These are phyloP conservation scores for Sterna hirundo DNA, from an alignment of 2,113 vertebrate genomes.

Conservation along the genomic window DNA sequence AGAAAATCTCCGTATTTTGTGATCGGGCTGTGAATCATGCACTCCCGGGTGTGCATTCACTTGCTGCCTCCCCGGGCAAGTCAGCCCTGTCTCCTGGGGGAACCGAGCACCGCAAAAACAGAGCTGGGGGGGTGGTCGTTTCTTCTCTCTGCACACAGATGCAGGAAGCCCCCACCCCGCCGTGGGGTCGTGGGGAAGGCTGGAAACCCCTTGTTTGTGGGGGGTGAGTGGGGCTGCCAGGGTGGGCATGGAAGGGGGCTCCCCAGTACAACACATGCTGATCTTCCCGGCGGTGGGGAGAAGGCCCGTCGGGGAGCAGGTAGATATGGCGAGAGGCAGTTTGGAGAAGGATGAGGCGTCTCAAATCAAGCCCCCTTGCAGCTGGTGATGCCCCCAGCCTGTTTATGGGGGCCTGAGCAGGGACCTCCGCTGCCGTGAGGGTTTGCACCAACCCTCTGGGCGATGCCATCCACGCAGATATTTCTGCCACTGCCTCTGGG, in stretches of 20 bases:
- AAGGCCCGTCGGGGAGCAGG: not conserved
- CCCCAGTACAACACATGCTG: not conserved
- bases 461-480: rapidly evolving
- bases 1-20: not conserved
- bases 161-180: not conserved
- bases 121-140: rapidly evolving
- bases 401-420: not conserved
- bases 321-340: rapidly evolving
- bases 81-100: not conserved
- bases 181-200: rapidly evolving
- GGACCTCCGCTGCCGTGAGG: not conserved
- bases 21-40: rapidly evolving
- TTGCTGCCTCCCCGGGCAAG: rapidly evolving
- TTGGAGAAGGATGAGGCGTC: not conserved
- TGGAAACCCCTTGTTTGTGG: not conserved
- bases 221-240: not conserved
- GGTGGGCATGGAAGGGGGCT: not conserved
- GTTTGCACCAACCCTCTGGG: rapidly evolving
- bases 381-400: not conserved
- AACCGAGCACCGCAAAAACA: rapidly evolving
- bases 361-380: not conserved
- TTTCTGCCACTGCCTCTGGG: not conserved
- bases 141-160: not conserved
- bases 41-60: rapidly evolving
- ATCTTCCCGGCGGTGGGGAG: not conserved